Conservation (phyloP, 2,113 vertebrate species). For the Halcyon senegalensis region DNA sequence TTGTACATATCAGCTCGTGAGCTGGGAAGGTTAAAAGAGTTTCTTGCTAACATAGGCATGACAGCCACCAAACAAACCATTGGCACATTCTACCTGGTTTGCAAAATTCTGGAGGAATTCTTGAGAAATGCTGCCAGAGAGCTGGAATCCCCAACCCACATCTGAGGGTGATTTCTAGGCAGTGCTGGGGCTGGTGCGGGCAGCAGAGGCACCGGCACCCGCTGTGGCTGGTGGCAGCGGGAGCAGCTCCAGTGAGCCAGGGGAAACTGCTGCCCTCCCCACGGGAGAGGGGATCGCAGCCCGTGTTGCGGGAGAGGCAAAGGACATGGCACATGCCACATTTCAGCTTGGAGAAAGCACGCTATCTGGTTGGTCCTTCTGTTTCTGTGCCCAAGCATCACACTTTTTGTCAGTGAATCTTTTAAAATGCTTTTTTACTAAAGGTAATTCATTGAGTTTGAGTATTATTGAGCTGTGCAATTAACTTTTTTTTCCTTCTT, state of each 20-base stretch:
- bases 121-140: not conserved
- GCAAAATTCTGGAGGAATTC: not conserved
- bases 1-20: not conserved
- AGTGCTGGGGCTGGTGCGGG: not conserved
- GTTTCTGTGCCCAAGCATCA: not conserved
- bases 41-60: not conserved
- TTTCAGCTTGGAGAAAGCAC: not conserved
- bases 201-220: not conserved
- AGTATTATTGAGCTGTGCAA: not conserved
- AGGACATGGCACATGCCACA: accelerated
- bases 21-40: not conserved
- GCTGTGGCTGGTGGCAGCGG: accelerated
- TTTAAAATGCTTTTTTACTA: not conserved
- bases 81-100: not conserved
- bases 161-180: not conserved
- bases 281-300: accelerated
- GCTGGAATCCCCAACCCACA: not conserved
- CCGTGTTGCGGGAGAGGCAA: not conserved
- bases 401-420: not conserved
- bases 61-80: not conserved
- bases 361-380: not conserved
- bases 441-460: not conserved
- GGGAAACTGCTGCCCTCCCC: not conserved
- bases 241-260: accelerated
- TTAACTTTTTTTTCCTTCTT: not conserved